A percentile compares a stretch with the other conserved stretches of the same genome.
phyloP scores from a whole-genome alignment of 2,113 vertebrate genomes.

The Theropithecus gelada region DNA sequence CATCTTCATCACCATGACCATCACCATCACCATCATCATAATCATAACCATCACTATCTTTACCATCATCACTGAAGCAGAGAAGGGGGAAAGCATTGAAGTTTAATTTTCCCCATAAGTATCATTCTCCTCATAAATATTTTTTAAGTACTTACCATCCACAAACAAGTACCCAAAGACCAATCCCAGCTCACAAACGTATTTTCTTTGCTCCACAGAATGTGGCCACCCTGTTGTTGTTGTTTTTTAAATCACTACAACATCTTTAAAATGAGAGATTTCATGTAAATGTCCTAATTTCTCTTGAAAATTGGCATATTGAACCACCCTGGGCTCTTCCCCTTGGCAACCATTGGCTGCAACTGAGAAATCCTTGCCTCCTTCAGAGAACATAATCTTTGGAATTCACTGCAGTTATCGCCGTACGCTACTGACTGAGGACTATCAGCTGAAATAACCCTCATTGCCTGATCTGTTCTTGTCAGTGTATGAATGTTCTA shows the following conservation, averaged over 20 bases:
- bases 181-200: not conserved
- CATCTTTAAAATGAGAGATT: not conserved
- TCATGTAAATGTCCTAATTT: not conserved
- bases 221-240: not conserved
- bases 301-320: not conserved
- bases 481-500: not conserved
- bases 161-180: not conserved
- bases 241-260: not conserved
- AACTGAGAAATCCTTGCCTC: fast-evolving
- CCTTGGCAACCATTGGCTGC: not conserved
- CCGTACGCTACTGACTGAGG: fast-evolving
- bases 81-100: not conserved
- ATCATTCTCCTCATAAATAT: not conserved
- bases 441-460: fast-evolving
- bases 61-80: not conserved
- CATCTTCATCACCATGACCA: fast-evolving
- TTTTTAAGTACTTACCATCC: not conserved
- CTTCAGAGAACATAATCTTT: too few relatives aligned
- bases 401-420: not conserved
- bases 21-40: not conserved
- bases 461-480: not conserved
- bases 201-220: not conserved
- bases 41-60: not conserved
- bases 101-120: not conserved
- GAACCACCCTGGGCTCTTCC: not conserved